Evolutionary conservation across 2,113 vertebrate genomes (phyloP), one percentile per base, ranked within the genome.

Genomic region (Arenaria interpres): DNA sequence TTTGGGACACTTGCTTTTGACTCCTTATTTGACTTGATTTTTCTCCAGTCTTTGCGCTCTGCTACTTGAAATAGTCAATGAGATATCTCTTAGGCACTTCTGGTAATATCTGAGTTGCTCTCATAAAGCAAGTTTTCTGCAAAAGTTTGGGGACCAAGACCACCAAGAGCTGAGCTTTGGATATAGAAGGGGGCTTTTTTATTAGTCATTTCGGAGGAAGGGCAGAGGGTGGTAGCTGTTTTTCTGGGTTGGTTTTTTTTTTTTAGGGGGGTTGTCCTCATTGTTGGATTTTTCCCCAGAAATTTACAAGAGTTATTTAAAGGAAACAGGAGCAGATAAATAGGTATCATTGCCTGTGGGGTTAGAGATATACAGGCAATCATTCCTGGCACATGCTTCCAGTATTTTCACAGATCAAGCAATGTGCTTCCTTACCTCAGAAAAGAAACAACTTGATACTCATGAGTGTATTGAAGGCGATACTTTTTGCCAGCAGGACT

Each of bases 391-490:
- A 16, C 16, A 3, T 25, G 25, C 14, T 81, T 46, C 28, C 23
- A 81, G 18, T 15, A 25, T 32, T 73, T n/a, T 22, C 48, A 60
- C 32, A 7, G 32, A 60, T 35, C 32, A 46, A 51, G 11, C 23
- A 25, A 5, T 20, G 27, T 28, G 18, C 37, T 62, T 60, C 17
- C 96, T 98, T 96, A 98, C 98, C 98, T 98, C 96, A 98, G 56
- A 93, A 87, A 51, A 98, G 92, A 74, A 98, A 59, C 82, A 98
- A 24, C 80, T 97, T 98, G 84, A 95, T 93, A 17, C 96, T 99
- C 96, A 99, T 95, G 91, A 99, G 96, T 15, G 98, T 90, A 35
- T 99, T 99, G 95, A 99, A 96, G 63, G 97, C 97, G 2, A 99
- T 57, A 37, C 97, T 98, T 95, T 99, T 99, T 63, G 98, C 56